A percentile compares a stretch with the other conserved stretches of the same genome.
Evolutionary conservation across 1,140 invertebrate genomes (phyloP).

Genomic region (Melitaea cinxia): DNA sequence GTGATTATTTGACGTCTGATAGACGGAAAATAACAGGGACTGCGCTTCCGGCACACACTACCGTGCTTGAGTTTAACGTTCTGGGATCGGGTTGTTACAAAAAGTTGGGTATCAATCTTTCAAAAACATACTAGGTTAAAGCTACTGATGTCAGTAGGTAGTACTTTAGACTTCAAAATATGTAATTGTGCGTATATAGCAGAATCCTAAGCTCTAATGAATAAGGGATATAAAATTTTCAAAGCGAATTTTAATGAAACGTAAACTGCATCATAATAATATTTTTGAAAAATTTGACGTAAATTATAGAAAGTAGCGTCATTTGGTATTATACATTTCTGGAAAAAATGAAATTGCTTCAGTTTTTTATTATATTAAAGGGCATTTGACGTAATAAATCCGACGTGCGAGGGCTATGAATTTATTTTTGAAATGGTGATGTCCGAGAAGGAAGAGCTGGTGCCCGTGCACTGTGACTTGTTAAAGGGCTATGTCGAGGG

Average conservation of each 20-base stretch:
- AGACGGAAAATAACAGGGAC: conserved; percentile 64
- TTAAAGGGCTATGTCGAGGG: conserved; percentile 70
- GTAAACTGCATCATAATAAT: too few relatives aligned
- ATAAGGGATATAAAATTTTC: too few relatives aligned
- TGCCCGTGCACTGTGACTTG: conserved; percentile 68
- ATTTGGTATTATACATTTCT: too few relatives aligned
- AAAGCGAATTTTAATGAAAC: too few relatives aligned
- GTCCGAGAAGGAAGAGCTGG: conserved; percentile 58
- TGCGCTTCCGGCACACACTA: conserved; percentile 61
- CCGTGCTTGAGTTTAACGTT: conserved; percentile 80
- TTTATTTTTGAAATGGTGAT: conserved; percentile 71
- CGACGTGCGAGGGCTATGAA: conserved; percentile 65
- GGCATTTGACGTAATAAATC: conserved; percentile 68
- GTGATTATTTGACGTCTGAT: conserved; percentile 77
- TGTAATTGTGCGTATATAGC: too few relatives aligned
- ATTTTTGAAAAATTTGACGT: too few relatives aligned
- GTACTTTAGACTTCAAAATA: too few relatives aligned
- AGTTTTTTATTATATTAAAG: conserved; percentile 40
- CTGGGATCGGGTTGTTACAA: conserved; percentile 77
- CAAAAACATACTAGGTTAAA: conserved; percentile 5
- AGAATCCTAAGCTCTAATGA: too few relatives aligned
- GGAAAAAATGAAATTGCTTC: too few relatives aligned
- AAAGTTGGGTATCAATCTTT: conserved; percentile 52
- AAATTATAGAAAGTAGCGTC: too few relatives aligned
- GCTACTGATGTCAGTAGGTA: too few relatives aligned